Base-by-base conservation (phyloP, 2,888 invertebrate genomes). In the Trichogramma evanescens region DNA sequence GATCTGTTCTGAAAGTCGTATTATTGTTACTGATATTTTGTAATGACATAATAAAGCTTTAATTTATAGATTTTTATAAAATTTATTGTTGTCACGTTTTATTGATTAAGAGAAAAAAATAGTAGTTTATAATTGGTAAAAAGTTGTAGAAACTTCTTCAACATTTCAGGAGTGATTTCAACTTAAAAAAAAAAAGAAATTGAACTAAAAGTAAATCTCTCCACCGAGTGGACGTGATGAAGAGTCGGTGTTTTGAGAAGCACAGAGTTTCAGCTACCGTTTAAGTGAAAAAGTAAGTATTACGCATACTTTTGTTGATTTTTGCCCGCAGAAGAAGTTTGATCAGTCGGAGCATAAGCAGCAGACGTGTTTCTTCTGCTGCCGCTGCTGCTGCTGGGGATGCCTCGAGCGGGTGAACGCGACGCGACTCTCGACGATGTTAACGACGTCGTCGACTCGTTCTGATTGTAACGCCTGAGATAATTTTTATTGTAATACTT, bases 401-500 rank as follows among this genome's bases (percentile, higher is more conserved):
- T 57, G 59, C 57, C n/a, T 43, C 45, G 10, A 42, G 4, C 39
- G 40, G 38, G n/a, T 8, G 42, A 26, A 7, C 7, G 53, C 53
- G 42, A n/a, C 39, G 10, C 8, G 9, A 26, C 26, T 26, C 13
- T 13, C 53, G 9, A 4, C n/a, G 40, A 44, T 38, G 9, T 48
- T 13, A 48, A 13, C 13, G 26, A 48, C 10, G 48, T 48, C 48
- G 48, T 48, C 1, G 48, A 48, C 63, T 63, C 60, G 4, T 45
- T 48, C n/a, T 61, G 63, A 56, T 56, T 55, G 63, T 63, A 63
- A 50, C 63, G 49, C 54, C 55, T 63, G 46, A 63, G 45, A 54
- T 63, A 63, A 51, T 55, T 63, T 51, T 61, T 58, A 46, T 51
- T 63, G 51, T 63, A 63, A 52, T 61, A 63, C 61, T 63, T 63